Conservation (phyloP, 2,797 vertebrate species). For the Podarcis lilfordi region DNA sequence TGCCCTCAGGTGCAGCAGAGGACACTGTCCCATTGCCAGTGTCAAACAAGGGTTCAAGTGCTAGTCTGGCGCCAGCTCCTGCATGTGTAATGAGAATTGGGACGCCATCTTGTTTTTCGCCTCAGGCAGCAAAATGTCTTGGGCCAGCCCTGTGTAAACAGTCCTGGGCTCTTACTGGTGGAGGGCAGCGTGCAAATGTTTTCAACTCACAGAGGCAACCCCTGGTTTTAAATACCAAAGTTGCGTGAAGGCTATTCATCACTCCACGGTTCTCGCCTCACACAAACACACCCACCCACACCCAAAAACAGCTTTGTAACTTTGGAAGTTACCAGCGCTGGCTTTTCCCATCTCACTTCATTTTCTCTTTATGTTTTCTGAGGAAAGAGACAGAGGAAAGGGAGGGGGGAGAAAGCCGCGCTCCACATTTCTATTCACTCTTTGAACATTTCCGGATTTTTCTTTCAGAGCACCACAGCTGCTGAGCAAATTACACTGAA, state of each 20-base stretch:
- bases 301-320: neutral
- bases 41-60: too few species aligned
- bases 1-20: too few species aligned
- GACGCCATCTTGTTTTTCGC: too few species aligned
- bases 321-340: slow-evolving; percentile 54
- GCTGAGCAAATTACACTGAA: slow-evolving; percentile 58
- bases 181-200: too few species aligned
- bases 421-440: slow-evolving; percentile 37
- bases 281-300: neutral
- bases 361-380: slow-evolving; percentile 60
- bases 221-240: neutral
- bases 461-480: slow-evolving; percentile 66
- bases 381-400: slow-evolving; percentile 48
- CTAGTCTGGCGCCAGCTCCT: too few species aligned
- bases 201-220: neutral
- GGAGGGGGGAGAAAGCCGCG: too few species aligned
- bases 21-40: too few species aligned
- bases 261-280: neutral
- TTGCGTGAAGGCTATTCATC: neutral
- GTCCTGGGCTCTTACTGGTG: neutral
- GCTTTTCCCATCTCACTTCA: slow-evolving; percentile 28
- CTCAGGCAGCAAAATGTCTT: too few species aligned
- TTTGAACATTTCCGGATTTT: slow-evolving; percentile 38
- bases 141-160: neutral
- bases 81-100: too few species aligned